A percentile compares a stretch with the other conserved stretches of the same genome.
Evolutionary conservation across 1,140 invertebrate genomes (phyloP).

Genomic region (Eulimnadia texana): DNA sequence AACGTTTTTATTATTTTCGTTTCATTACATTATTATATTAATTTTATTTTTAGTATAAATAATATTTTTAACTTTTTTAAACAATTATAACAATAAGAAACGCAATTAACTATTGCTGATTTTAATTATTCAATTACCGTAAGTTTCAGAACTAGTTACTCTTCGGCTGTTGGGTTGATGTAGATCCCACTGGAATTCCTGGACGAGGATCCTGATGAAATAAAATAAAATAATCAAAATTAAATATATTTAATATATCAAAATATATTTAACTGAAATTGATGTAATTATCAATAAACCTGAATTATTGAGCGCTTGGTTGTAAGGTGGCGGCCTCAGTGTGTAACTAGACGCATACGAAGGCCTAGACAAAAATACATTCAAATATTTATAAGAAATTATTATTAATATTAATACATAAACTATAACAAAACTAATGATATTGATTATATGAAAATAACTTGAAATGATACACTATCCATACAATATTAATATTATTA

Average conservation of each 20-base stretch:
- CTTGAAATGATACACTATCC: too few species aligned
- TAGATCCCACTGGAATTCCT: not conserved
- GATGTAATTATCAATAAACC: not conserved
- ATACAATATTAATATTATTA: too few species aligned
- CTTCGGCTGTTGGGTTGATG: not conserved
- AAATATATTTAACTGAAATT: too few species aligned
- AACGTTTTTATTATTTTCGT: too few species aligned
- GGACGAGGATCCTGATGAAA: not conserved
- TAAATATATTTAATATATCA: not conserved
- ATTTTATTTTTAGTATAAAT: not conserved
- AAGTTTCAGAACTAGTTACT: not conserved
- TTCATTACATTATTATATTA: not conserved
- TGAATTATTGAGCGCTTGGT: not conserved
- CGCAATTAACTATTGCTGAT: not conserved
- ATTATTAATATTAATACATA: not conserved
- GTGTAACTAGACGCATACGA: not conserved
- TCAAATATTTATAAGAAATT: not conserved
- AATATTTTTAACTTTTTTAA: not conserved
- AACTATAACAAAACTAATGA: not conserved
- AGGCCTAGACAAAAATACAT: not conserved
- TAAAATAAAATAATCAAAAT: not conserved
- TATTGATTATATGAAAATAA: too few species aligned
- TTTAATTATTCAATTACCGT: not conserved
- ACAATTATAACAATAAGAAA: not conserved
- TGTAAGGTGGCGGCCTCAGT: not conserved